Conservation (phyloP, 2,888 invertebrate species). For the Rhagium mordax region DNA sequence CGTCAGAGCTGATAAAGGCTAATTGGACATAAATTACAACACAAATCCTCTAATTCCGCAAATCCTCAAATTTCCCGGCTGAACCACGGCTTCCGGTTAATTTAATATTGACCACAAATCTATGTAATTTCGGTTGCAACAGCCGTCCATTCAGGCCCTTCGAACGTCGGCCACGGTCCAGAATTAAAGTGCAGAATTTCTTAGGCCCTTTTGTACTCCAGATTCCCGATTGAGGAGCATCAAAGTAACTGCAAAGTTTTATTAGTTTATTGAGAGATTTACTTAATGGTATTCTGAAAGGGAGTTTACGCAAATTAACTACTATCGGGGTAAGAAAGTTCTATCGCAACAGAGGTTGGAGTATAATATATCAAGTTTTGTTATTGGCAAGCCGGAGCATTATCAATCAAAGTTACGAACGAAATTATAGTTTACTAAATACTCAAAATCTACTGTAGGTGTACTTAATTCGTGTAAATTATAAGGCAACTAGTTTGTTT, state of each 20-base stretch:
- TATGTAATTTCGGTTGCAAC: slow-evolving; percentile 1
- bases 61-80: neutral
- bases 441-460: too few relatives aligned
- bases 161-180: neutral
- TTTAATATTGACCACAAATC: neutral
- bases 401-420: neutral
- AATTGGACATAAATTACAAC: neutral
- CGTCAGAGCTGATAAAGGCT: neutral
- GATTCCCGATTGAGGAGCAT: neutral
- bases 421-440: neutral
- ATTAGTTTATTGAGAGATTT: slow-evolving; percentile 24
- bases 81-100: neutral
- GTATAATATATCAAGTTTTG: neutral
- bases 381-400: neutral
- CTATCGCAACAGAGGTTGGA: neutral
- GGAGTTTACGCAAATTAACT: slow-evolving; percentile 14
- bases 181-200: slow-evolving; percentile 7
- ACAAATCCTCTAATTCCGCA: neutral
- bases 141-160: neutral
- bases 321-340: neutral
- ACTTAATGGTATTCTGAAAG: slow-evolving; percentile 3
- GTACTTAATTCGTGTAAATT: too few relatives aligned
- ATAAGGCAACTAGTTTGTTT: too few relatives aligned
- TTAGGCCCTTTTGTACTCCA: neutral
- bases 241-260: slow-evolving; percentile 19